phyloP scores from a whole-genome alignment of 2,113 vertebrate species.

The Thomomys bottae region DNA sequence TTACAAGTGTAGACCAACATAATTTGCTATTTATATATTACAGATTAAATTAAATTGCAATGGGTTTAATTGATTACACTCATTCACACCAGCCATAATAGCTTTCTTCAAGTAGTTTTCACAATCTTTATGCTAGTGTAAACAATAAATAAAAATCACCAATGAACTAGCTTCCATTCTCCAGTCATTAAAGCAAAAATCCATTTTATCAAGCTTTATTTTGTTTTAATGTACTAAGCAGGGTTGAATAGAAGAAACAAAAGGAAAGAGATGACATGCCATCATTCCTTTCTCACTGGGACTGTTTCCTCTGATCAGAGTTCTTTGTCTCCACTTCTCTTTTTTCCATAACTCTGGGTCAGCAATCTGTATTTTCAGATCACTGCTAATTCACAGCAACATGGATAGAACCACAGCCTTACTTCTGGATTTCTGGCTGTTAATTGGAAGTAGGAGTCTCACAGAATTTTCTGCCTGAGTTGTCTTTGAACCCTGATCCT shows the following conservation, averaged over 20 bases:
- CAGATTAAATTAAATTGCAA: conserved; percentile 53
- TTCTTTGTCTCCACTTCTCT: not conserved
- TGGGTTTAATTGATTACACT: conserved; percentile 71
- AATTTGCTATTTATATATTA: conserved; percentile 60
- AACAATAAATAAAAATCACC: conserved; percentile 69
- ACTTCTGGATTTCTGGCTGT: no score
- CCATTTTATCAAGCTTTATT: not conserved
- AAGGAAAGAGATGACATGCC: rapidly evolving
- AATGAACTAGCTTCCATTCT: conserved; percentile 13
- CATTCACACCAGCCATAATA: conserved; percentile 59
- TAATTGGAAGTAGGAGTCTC: no score
- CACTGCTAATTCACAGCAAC: not conserved
- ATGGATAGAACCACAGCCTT: not conserved
- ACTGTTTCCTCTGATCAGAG: not conserved
- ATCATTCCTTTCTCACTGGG: not conserved
- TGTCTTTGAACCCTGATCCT: no score
- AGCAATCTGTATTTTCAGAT: conserved; percentile 28
- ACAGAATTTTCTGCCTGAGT: no score
- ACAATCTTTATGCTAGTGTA: conserved; percentile 39
- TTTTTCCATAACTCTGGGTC: not conserved
- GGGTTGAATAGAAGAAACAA: not conserved
- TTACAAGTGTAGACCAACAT: conserved; percentile 44
- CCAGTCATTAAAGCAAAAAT: conserved; percentile 29
- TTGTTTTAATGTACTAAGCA: conserved; percentile 32
- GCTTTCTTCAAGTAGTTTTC: conserved; percentile 61